Base-by-base conservation (phyloP, 2,113 vertebrate species). In the Lamprologus sp. region DNA sequence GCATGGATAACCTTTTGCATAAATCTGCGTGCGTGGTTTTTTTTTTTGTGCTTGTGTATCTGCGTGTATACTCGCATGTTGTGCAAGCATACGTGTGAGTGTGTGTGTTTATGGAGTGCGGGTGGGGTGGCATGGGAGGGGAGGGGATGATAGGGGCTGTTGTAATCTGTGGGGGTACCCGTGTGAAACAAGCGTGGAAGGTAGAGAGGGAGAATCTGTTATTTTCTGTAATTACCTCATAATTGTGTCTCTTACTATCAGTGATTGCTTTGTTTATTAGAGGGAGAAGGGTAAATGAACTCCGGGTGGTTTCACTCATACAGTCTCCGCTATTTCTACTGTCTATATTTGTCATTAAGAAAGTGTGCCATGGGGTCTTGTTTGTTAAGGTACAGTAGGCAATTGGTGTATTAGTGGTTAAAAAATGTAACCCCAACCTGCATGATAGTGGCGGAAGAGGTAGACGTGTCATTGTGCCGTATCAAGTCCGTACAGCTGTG, bases 211-310 rank as follows among this genome's bases (percentile, higher is more conserved):
- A 91, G 82, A 95, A 92, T 91, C 88, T 92, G 93, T 93, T 95
- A 94, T 96, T 95, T 94, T 90, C 90, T 37, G 87, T 95, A 96
- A 96, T 95, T 94, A 87, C 86, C 83, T 89, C 89, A 88, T 96
- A 94, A 96, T 94, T 95, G 93, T 89, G 87, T 91, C 79, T 87
- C 89, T 91, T 87, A 88, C 93, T 93, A 89, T 90, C 87, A 35
- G 79, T 93, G 91, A 96, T 95, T 92, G 91, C 88, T 94, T 94
- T 95, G 92, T 96, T 96, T 95, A 93, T 94, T 82, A 91, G 83
- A 55, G 79, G 68, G 80, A 88, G 83, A 75, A 49, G 55, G 80
- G 73, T 80, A 80, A 90, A 95, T 90, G 54, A 92, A 89, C 87
- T 93, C 79, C 37, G 42, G 79, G 68, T 81, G 83, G 70, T 87